phyloP scores from a whole-genome alignment of 2,113 vertebrate genomes.

The Motacilla tschutschensis region DNA sequence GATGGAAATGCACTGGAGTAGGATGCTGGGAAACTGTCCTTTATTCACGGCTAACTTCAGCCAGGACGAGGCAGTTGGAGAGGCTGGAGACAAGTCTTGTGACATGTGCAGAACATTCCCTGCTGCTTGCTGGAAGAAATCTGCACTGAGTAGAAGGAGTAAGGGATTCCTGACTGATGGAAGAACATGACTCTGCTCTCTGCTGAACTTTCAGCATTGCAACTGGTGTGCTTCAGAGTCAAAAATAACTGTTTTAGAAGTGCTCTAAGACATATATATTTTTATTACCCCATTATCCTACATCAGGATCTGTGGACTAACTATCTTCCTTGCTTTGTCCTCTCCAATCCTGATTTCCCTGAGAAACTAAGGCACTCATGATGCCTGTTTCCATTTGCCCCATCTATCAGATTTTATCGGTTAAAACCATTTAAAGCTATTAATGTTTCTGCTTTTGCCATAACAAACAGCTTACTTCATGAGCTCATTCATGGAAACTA shows the following conservation, averaged over 20 bases:
- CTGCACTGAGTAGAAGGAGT: background rate
- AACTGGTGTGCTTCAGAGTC: background rate
- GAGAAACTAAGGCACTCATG: background rate
- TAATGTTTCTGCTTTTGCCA: slow-evolving; percentile 13
- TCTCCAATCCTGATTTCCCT: background rate
- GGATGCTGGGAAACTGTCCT: slow-evolving; percentile 22
- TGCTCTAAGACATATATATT: background rate
- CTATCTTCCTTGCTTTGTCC: background rate
- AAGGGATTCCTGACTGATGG: slow-evolving; percentile 33
- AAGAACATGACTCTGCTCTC: slow-evolving; percentile 46
- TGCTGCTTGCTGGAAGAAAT: background rate
- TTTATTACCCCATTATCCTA: background rate
- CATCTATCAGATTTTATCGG: background rate
- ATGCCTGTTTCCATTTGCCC: background rate
- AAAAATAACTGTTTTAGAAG: background rate
- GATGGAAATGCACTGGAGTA: background rate
- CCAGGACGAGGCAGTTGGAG: background rate
- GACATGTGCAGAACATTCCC: background rate
- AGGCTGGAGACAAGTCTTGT: slow-evolving; percentile 15
- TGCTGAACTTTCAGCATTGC: slow-evolving; percentile 10
- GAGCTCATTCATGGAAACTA: background rate
- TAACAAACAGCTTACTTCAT: background rate
- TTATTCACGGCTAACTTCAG: slow-evolving; percentile 13
- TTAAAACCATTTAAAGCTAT: background rate
- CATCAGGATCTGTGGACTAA: background rate